Evolutionary conservation across 92 coral and sea anemone species (phyloP).

Genomic region (Umimayanthus kanabou): DNA sequence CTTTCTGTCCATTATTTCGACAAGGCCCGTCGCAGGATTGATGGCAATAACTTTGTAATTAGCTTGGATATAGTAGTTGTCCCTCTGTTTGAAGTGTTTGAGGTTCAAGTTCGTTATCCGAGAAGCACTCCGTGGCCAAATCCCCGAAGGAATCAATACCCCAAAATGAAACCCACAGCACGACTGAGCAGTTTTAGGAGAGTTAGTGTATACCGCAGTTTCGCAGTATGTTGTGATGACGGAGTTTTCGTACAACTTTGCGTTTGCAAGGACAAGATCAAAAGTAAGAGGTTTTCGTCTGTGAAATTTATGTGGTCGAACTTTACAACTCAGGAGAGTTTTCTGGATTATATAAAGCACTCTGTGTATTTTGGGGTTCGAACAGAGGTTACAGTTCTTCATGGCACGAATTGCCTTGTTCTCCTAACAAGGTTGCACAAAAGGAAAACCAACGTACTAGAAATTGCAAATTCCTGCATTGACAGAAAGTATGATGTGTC

Average conservation of each 20-base stretch:
- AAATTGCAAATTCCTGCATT: slow-evolving; percentile 74
- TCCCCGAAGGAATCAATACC: slow-evolving; percentile 13
- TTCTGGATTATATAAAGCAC: slow-evolving; percentile 54
- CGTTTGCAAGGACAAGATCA: slow-evolving; percentile 60
- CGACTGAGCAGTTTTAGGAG: slow-evolving; percentile 59
- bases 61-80: slow-evolving; percentile 50
- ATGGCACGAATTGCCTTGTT: slow-evolving; percentile 65
- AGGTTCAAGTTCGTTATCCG: slow-evolving; percentile 55
- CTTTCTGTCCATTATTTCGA: slow-evolving; percentile 48
- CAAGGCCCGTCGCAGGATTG: slow-evolving; percentile 44
- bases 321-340: slow-evolving; percentile 50
- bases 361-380: slow-evolving; percentile 66
- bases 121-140: slow-evolving; percentile 41
- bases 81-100: slow-evolving; percentile 52
- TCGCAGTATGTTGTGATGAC: slow-evolving; percentile 75
- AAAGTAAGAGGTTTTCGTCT: slow-evolving; percentile 26
- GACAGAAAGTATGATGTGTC: slow-evolving; percentile 62
- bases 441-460: slow-evolving; percentile 55
- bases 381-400: slow-evolving; percentile 69
- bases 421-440: slow-evolving; percentile 74
- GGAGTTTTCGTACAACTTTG: slow-evolving; percentile 72
- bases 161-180: slow-evolving; percentile 45
- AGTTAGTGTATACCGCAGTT: slow-evolving; percentile 82
- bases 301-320: slow-evolving; percentile 60
- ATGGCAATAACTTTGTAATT: slow-evolving; percentile 34